Conservation (phyloP, 1,140 invertebrate species). For the Magallana angulata region DNA sequence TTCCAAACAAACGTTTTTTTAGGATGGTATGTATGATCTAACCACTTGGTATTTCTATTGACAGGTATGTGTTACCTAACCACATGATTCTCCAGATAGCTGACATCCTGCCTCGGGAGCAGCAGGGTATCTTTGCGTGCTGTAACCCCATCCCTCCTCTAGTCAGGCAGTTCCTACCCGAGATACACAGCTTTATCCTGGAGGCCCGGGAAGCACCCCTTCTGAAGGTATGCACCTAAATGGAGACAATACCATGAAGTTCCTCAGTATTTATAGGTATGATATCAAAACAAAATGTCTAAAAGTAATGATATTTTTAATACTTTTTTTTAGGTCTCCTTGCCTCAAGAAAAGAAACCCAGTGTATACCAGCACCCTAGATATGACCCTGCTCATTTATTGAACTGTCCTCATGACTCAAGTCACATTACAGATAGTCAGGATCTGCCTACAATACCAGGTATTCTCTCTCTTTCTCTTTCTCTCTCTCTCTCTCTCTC, state of each 20-base stretch:
- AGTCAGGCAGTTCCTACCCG: constrained; percentile 87
- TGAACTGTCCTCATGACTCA: constrained; percentile 86
- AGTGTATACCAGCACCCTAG: constrained; percentile 79
- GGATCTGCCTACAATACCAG: neutral
- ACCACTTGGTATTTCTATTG: constrained; percentile 17
- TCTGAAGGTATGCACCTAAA: constrained; percentile 81
- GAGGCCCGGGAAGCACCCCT: constrained; percentile 88
- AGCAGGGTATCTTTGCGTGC: constrained; percentile 95
- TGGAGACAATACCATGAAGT: too few relatives aligned
- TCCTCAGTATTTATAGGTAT: too few relatives aligned
- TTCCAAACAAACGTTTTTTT: neutral
- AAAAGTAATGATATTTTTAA: too few relatives aligned
- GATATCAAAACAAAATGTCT: too few relatives aligned
- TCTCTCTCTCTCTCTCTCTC: neutral
- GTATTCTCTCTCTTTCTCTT: neutral
- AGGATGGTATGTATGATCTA: neutral
- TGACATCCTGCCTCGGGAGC: constrained; percentile 93
- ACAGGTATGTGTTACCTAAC: constrained; percentile 94
- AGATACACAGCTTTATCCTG: constrained; percentile 87
- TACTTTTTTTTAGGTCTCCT: constrained; percentile 51
- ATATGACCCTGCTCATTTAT: constrained; percentile 81
- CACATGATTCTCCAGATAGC: constrained; percentile 96
- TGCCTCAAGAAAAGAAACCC: constrained; percentile 57
- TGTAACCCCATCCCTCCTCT: constrained; percentile 96
- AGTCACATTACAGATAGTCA: constrained; percentile 75